These are phyloP conservation scores for Cepphus grylle DNA, from an alignment of 2,113 vertebrate species.

Conservation along the genomic window DNA sequence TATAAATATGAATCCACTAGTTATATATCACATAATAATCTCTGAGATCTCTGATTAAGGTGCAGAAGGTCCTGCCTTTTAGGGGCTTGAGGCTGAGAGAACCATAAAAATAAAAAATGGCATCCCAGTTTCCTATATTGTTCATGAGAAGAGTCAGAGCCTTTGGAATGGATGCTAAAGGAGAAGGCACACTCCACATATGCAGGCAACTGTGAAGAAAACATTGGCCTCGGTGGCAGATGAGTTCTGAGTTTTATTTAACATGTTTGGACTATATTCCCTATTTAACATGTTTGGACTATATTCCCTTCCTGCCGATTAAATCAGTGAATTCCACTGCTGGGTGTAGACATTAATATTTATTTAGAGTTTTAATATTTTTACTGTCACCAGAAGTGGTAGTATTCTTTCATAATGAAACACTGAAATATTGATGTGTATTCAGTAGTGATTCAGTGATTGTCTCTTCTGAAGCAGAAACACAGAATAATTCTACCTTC, in stretches of 20 bases:
- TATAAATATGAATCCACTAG: neutral
- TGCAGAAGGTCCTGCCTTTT: neutral
- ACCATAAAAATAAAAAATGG: neutral
- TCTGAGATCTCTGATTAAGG: neutral
- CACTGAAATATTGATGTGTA: neutral
- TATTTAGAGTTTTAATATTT: neutral
- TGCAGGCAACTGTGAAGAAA: neutral
- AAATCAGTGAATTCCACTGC: neutral
- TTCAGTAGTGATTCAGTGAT: neutral
- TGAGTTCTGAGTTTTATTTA: neutral
- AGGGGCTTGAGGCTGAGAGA: neutral
- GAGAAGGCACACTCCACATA: neutral
- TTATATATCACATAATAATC: neutral
- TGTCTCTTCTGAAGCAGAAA: neutral
- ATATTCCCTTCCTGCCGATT: neutral
- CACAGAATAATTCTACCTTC: neutral
- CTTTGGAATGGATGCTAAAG: neutral
- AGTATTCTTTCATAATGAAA: neutral
- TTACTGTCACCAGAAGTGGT: neutral
- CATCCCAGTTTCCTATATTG: accelerated
- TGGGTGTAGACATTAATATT: neutral
- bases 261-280: neutral
- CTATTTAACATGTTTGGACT: too few species aligned
- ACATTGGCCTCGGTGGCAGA: neutral
- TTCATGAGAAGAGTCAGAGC: neutral